Conservation (phyloP, 2,888 invertebrate genomes). For the Campoplex nolae region DNA sequence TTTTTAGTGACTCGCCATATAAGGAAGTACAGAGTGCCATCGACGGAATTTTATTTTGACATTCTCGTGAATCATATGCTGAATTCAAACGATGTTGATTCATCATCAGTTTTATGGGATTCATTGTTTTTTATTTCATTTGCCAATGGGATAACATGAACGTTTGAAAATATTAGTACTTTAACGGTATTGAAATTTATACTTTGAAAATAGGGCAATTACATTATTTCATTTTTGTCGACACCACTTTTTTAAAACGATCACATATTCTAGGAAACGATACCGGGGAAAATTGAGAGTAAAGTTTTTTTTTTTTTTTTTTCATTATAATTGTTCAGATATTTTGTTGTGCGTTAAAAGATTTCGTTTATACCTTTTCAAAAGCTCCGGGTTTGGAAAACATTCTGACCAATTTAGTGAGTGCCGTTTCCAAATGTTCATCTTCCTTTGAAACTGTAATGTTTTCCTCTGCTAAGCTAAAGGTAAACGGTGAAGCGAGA, state of each 20-base stretch:
- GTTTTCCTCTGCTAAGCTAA: constrained; percentile 69
- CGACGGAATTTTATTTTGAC: neutral
- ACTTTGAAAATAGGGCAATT: no score
- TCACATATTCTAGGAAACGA: no score
- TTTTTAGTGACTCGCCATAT: neutral
- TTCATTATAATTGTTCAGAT: neutral
- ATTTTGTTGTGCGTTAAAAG: constrained; percentile 9
- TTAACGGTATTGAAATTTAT: no score
- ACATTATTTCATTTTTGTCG: no score
- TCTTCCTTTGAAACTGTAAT: constrained; percentile 63
- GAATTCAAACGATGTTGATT: neutral
- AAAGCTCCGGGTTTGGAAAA: constrained; percentile 84
- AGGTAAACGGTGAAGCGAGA: neutral
- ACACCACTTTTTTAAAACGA: no score
- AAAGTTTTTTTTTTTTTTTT: no score
- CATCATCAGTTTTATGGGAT: neutral
- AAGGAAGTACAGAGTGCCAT: neutral
- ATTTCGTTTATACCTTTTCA: constrained; percentile 77
- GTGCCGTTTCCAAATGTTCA: constrained; percentile 76
- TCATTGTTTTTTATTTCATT: no score
- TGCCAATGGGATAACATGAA: no score
- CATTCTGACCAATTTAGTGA: constrained; percentile 82
- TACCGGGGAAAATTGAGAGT: no score
- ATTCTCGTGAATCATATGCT: neutral
- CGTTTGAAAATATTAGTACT: no score